phyloP scores from a whole-genome alignment of 35 echinoderm and acorn worm genomes.

The Ophioderma brevispina region DNA sequence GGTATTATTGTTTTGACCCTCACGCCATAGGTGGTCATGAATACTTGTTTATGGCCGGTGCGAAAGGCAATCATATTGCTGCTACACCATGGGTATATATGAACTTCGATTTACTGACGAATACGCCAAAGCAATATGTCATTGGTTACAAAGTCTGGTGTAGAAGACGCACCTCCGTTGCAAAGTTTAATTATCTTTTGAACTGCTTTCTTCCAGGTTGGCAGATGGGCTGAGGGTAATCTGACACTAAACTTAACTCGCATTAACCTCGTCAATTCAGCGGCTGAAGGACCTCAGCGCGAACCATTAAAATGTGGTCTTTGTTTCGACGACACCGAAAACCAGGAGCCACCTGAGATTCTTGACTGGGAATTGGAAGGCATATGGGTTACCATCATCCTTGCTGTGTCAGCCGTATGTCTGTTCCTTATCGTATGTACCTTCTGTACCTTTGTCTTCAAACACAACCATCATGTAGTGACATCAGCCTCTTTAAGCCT shows the following conservation, averaged over 20 bases:
- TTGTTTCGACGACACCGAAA: not conserved
- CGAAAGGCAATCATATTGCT: too few species aligned
- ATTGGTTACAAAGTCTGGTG: too few species aligned
- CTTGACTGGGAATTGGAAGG: slow-evolving; percentile 12
- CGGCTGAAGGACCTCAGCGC: not conserved
- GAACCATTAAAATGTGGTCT: not conserved
- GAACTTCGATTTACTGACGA: too few species aligned
- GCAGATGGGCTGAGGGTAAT: not conserved
- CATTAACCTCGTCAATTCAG: not conserved
- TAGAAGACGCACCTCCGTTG: too few species aligned
- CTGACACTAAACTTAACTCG: not conserved
- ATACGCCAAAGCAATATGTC: too few species aligned
- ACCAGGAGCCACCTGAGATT: not conserved
- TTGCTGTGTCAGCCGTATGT: slow-evolving; percentile 36
- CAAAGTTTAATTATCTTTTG: too few species aligned
- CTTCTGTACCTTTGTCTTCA: slow-evolving; percentile 12
- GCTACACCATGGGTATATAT: too few species aligned
- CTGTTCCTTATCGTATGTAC: slow-evolving; percentile 21
- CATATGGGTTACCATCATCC: slow-evolving; percentile 39
- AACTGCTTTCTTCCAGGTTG: not conserved
- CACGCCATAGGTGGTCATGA: too few species aligned
- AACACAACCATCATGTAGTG: not conserved
- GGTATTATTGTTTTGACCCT: too few species aligned
- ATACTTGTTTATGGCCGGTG: too few species aligned
- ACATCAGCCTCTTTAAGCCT: slow-evolving; percentile 11